These are phyloP conservation scores for Metellina segmentata DNA, from an alignment of 2,888 invertebrate species.

Conservation along the genomic window DNA sequence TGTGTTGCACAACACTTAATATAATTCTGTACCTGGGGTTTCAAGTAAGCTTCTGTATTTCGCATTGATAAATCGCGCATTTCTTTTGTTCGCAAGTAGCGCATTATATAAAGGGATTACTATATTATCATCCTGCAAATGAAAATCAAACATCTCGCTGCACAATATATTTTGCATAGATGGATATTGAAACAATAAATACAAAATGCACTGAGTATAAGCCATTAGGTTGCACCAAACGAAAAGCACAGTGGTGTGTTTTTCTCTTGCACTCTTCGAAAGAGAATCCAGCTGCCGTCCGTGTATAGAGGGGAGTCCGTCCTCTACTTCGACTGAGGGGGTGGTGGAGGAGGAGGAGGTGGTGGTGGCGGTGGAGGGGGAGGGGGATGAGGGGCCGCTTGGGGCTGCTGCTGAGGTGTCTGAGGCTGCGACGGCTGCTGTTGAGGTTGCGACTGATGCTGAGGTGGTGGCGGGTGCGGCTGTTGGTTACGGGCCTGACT, in stretches of 20 bases:
- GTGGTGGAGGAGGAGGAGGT: constrained; percentile 61
- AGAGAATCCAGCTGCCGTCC: constrained; percentile 11
- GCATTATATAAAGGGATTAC: too few species aligned
- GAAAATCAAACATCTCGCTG: too few species aligned
- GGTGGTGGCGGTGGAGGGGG: constrained; percentile 34
- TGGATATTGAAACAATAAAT: too few species aligned
- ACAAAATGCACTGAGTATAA: too few species aligned
- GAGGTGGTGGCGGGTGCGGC: constrained; percentile 9
- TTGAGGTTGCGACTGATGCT: constrained; percentile 21
- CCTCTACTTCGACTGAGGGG: constrained; percentile 30
- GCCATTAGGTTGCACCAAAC: too few species aligned
- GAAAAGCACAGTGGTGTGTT: not conserved
- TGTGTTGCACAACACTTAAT: too few species aligned
- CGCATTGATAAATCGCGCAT: too few species aligned
- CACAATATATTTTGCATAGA: too few species aligned
- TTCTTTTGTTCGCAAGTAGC: too few species aligned
- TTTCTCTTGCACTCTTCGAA: not conserved
- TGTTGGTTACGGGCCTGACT: constrained; percentile 7
- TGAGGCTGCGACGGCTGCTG: constrained; percentile 40
- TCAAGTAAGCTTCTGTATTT: too few species aligned
- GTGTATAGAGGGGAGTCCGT: not conserved
- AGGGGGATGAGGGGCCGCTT: constrained; percentile 19
- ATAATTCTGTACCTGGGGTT: too few species aligned
- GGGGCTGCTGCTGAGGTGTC: constrained; percentile 16
- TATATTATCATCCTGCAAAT: too few species aligned